A percentile compares a stretch with the other conserved stretches of the same genome.
These are phyloP conservation scores for Varanus salvator DNA, from an alignment of 2,113 vertebrate genomes.

Conservation along the genomic window DNA sequence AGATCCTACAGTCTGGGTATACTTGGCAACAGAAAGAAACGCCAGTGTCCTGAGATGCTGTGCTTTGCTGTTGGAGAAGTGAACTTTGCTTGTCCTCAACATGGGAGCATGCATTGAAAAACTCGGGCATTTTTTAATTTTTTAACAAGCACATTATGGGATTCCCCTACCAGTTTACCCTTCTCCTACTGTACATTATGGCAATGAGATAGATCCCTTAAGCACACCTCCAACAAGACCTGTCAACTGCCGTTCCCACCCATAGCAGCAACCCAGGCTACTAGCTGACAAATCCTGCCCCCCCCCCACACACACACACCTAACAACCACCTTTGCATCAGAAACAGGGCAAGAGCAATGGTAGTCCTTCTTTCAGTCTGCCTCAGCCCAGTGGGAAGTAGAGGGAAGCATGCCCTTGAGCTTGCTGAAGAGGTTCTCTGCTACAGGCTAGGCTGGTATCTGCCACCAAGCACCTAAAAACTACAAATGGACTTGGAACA, in stretches of 20 bases:
- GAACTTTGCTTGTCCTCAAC: background rate
- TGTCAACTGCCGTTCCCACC: background rate
- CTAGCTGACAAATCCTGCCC: background rate
- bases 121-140: too few species aligned
- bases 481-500: background rate
- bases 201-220: background rate
- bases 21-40: background rate
- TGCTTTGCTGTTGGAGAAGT: background rate
- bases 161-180: background rate
- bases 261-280: too few species aligned
- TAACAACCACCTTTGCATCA: background rate
- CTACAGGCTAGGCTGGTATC: background rate
- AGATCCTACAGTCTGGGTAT: background rate
- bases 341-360: background rate
- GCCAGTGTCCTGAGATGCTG: background rate
- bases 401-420: background rate
- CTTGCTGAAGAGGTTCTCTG: background rate
- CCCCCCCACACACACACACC: background rate
- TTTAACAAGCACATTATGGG: background rate
- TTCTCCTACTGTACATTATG: background rate
- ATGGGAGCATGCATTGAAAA: background rate
- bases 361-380: background rate
- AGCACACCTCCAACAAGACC: background rate
- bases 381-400: too few species aligned
- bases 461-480: background rate